Conservation (phyloP, 2,797 vertebrate species). For the Botia almorhae region DNA sequence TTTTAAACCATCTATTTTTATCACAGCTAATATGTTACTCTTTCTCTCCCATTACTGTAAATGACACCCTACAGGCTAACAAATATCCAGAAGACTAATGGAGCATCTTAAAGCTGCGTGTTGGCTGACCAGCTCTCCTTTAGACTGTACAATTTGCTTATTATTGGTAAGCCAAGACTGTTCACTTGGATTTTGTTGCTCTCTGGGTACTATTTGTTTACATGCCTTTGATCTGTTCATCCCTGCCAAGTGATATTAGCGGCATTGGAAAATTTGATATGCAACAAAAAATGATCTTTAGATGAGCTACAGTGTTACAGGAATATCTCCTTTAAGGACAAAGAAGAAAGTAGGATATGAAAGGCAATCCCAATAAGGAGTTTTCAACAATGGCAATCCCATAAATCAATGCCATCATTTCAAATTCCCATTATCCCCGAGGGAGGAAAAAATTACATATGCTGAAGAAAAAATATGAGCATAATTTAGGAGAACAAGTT, state of each 20-base stretch:
- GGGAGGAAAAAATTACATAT: constrained; percentile 1
- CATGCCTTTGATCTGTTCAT: constrained; percentile 1
- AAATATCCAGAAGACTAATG: constrained; percentile 40
- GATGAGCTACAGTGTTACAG: not conserved
- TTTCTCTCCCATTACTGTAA: constrained; percentile 51
- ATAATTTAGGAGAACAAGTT: constrained; percentile 19
- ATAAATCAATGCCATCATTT: constrained; percentile 45
- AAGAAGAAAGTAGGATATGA: not conserved
- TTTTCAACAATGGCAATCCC: constrained; percentile 30
- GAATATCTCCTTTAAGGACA: constrained; percentile 18
- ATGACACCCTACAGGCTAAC: constrained; percentile 48
- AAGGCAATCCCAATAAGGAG: constrained; percentile 26
- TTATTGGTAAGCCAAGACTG: constrained; percentile 31
- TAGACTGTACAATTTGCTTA: constrained; percentile 35
- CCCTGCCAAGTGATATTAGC: not conserved
- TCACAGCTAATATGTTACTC: constrained; percentile 44
- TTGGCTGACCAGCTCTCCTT: constrained; percentile 26
- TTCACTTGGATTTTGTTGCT: constrained; percentile 12
- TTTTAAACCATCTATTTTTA: constrained; percentile 50
- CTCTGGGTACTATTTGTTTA: not conserved
- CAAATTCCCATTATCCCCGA: constrained; percentile 37
- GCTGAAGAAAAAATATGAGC: constrained; percentile 30
- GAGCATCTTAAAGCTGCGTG: constrained; percentile 23
- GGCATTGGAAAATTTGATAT: constrained; percentile 9
- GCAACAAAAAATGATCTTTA: not conserved